Percentiles rank a stretch among this genome's conserved stretches.
phyloP scores from a whole-genome alignment of 2,113 vertebrate genomes.

The Myrmophylax atrothorax region DNA sequence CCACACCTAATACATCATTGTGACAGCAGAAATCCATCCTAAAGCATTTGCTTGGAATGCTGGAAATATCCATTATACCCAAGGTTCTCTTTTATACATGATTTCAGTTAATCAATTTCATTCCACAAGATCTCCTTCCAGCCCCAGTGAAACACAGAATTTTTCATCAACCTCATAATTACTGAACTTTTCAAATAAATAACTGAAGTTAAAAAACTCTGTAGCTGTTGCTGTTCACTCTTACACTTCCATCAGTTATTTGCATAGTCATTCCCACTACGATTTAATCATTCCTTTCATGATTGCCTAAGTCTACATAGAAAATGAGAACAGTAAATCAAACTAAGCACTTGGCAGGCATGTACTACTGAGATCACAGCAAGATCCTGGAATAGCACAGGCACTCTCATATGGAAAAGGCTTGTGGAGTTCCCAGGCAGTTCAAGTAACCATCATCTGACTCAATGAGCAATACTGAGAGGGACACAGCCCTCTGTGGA shows the following conservation, averaged over 20 bases:
- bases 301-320: not conserved
- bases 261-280: conserved; percentile 15
- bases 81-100: not conserved
- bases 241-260: not conserved
- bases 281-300: conserved; percentile 19
- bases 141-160: not conserved
- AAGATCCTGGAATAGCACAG: conserved; percentile 19
- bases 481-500: not conserved
- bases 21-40: not conserved
- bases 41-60: not conserved
- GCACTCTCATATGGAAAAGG: not conserved
- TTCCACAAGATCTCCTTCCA: not conserved
- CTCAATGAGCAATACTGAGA: conserved; percentile 3
- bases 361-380: not conserved
- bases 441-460: conserved; percentile 36
- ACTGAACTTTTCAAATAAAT: not conserved
- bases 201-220: not conserved
- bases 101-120: not conserved
- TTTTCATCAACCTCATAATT: not conserved
- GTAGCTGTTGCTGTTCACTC: not conserved
- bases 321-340: conserved; percentile 43
- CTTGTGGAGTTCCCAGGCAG: not conserved
- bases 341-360: conserved; percentile 24
- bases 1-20: not conserved
- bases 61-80: not conserved